phyloP scores from a whole-genome alignment of 2,797 vertebrate genomes.

The Pseudomugil gertrudae region DNA sequence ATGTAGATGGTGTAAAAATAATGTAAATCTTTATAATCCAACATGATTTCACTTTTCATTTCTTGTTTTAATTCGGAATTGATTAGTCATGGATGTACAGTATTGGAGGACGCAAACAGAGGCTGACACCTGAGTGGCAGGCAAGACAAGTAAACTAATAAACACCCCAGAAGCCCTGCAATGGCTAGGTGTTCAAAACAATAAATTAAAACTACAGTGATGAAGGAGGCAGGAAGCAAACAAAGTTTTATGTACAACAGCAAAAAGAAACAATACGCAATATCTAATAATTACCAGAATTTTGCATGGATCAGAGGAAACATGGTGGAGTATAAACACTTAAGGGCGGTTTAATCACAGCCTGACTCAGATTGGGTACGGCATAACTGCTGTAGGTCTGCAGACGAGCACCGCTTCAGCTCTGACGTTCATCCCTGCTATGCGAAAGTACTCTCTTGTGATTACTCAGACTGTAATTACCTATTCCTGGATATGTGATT shows the following conservation, averaged over 20 bases:
- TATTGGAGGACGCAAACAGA: not conserved
- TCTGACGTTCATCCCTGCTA: too few species aligned
- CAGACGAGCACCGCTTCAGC: too few species aligned
- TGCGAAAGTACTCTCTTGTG: too few species aligned
- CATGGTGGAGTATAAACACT: not conserved
- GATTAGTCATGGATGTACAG: not conserved
- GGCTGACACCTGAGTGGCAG: not conserved
- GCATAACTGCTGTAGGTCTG: too few species aligned
- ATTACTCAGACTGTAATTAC: too few species aligned
- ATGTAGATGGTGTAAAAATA: too few species aligned
- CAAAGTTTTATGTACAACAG: not conserved
- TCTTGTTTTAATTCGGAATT: not conserved
- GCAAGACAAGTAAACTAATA: not conserved
- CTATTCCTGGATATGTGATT: too few species aligned
- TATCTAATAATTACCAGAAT: not conserved
- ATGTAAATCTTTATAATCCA: constrained; percentile 35
- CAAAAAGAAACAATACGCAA: not conserved
- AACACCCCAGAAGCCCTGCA: not conserved
- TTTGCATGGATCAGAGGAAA: not conserved
- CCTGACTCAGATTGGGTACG: too few species aligned
- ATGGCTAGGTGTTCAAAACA: not conserved
- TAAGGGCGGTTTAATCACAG: too few species aligned
- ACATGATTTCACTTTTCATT: not conserved
- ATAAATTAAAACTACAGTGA: not conserved
- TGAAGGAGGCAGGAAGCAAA: not conserved